A percentile compares a stretch with the other conserved stretches of the same genome.
These are phyloP conservation scores for Limnodromus scolopaceus DNA, from an alignment of 2,797 vertebrate species.

Conservation along the genomic window DNA sequence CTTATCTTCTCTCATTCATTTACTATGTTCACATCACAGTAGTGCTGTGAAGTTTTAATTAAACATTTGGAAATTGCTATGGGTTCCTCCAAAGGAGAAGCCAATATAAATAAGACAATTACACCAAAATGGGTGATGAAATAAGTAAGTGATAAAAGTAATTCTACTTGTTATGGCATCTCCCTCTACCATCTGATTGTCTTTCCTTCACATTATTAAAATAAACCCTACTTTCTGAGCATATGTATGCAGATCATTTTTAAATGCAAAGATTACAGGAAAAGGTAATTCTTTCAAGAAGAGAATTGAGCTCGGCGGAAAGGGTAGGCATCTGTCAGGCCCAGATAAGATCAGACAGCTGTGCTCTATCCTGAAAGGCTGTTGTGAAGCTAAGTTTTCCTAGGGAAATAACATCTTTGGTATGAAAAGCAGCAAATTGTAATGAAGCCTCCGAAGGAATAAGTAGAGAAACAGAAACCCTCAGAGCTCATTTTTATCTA, in stretches of 20 bases:
- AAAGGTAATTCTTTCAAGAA: background rate
- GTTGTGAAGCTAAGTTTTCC: background rate
- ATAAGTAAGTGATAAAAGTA: conserved; percentile 26
- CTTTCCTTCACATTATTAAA: conserved; percentile 20
- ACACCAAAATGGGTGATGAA: conserved; percentile 35
- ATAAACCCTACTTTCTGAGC: conserved; percentile 20
- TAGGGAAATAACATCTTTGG: background rate
- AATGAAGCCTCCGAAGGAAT: background rate
- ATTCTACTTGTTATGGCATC: background rate
- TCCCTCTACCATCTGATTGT: background rate
- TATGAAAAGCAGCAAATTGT: conserved; percentile 46
- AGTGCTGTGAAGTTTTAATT: conserved; percentile 15
- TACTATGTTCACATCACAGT: background rate
- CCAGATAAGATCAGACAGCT: conserved; percentile 63
- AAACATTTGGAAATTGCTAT: conserved; percentile 36
- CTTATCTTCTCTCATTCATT: conserved; percentile 12
- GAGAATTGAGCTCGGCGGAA: background rate
- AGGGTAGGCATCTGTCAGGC: conserved; percentile 35
- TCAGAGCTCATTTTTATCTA: conserved; percentile 1
- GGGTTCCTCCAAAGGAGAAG: conserved; percentile 25
- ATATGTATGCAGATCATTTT: conserved; percentile 41
- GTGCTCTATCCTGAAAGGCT: conserved; percentile 14
- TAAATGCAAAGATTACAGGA: background rate
- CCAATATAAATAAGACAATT: conserved; percentile 42
- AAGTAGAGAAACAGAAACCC: background rate